These are phyloP conservation scores for Melikaiella ostensackeni DNA, from an alignment of 2,888 invertebrate species.

Conservation along the genomic window DNA sequence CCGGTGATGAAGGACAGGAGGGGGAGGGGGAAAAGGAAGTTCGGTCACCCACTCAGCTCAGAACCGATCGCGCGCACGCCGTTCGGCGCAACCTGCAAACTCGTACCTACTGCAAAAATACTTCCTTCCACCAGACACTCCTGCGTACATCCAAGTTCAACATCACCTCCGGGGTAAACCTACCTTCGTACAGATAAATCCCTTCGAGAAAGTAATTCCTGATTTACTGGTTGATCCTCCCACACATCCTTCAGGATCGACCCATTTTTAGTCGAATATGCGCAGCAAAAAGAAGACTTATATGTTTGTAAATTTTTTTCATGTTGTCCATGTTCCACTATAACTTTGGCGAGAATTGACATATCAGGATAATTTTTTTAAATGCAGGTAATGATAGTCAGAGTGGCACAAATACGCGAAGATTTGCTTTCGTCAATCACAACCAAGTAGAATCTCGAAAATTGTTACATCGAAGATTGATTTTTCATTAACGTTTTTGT, in stretches of 20 bases:
- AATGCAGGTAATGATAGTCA: too few relatives aligned
- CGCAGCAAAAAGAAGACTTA: too few relatives aligned
- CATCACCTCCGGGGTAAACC: constrained; percentile 2
- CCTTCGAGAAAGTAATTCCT: neutral
- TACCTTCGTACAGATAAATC: constrained; percentile 9
- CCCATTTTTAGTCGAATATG: neutral
- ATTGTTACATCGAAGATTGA: too few relatives aligned
- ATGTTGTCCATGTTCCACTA: too few relatives aligned
- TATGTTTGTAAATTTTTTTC: too few relatives aligned
- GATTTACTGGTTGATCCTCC: neutral
- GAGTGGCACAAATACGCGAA: too few relatives aligned
- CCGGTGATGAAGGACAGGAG: constrained; percentile 57
- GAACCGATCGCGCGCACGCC: constrained; percentile 64
- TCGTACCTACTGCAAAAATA: constrained; percentile 71
- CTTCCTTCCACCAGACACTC: constrained; percentile 62
- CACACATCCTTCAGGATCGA: neutral
- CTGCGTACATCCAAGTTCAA: constrained; percentile 47
- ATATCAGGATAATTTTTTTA: too few relatives aligned
- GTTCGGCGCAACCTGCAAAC: constrained; percentile 71
- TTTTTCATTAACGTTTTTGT: too few relatives aligned
- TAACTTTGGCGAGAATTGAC: too few relatives aligned
- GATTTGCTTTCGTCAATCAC: too few relatives aligned
- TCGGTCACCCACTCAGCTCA: constrained; percentile 69
- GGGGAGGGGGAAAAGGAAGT: constrained; percentile 52
- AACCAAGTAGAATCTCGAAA: too few relatives aligned